Percentiles rank a stretch among this genome's conserved stretches.
Evolutionary conservation across 2,888 invertebrate genomes (phyloP).

Genomic region (Lasioglossum lativentre): DNA sequence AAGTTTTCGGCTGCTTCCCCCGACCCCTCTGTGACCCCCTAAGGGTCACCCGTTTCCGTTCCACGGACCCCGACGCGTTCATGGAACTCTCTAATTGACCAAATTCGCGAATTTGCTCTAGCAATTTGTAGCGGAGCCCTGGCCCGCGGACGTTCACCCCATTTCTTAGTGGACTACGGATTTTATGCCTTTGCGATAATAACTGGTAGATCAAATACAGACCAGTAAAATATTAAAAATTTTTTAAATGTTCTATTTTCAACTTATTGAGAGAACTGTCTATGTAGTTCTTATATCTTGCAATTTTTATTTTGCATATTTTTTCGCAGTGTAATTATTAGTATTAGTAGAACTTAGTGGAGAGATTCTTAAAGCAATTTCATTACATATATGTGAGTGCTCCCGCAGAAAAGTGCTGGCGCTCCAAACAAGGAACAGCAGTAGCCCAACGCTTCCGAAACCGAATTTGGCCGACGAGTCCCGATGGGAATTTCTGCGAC

Average conservation of each 20-base stretch:
- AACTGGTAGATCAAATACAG: not conserved
- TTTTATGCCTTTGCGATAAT: not conserved
- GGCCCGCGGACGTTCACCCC: constrained; percentile 16
- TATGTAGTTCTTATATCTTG: not conserved
- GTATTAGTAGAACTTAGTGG: too few species aligned
- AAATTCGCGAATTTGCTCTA: constrained; percentile 23
- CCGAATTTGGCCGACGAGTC: not conserved
- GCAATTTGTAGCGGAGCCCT: constrained; percentile 25
- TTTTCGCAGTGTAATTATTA: not conserved
- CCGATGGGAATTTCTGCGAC: not conserved
- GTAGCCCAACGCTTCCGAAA: not conserved
- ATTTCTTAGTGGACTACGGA: not conserved
- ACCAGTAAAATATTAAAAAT: too few species aligned
- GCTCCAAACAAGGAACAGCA: not conserved
- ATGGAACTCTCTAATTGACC: constrained; percentile 27
- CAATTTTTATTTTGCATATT: not conserved
- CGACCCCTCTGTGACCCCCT: not conserved
- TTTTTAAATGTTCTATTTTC: not conserved
- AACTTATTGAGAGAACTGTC: not conserved
- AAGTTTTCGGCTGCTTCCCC: not conserved
- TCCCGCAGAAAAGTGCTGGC: not conserved
- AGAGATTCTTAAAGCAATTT: too few species aligned
- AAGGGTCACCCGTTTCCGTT: not conserved
- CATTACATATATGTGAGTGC: too few species aligned
- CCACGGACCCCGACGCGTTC: not conserved